Conservation (phyloP, 2,888 invertebrate genomes). For the Xestia ashworthii region DNA sequence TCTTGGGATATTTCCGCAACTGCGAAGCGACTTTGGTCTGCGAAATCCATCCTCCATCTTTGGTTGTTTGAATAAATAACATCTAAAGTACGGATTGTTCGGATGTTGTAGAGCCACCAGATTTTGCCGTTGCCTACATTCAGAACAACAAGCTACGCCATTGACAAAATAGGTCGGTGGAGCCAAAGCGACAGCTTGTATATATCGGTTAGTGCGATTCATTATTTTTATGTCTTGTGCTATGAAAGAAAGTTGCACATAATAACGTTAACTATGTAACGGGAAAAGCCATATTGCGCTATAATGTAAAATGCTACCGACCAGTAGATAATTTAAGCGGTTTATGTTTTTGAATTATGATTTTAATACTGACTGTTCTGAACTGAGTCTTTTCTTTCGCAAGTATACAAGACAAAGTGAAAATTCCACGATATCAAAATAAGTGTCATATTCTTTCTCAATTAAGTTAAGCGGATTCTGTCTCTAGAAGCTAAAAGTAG, state of each 20-base stretch:
- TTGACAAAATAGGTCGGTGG: conserved; percentile 10
- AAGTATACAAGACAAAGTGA: neutral
- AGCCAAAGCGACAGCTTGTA: conserved; percentile 4
- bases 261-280: conserved; percentile 37
- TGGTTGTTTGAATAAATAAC: neutral
- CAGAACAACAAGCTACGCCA: neutral
- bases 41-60: neutral
- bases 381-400: neutral
- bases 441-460: neutral
- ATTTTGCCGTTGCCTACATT: neutral
- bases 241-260: conserved; percentile 55
- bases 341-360: neutral
- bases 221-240: conserved; percentile 26
- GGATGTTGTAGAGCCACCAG: too few relatives aligned
- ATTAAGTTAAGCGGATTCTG: neutral
- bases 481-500: neutral
- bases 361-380: conserved; percentile 12
- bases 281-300: conserved; percentile 42
- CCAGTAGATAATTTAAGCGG: conserved; percentile 3
- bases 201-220: conserved; percentile 5
- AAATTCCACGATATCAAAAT: neutral
- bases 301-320: conserved; percentile 35
- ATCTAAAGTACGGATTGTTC: neutral
- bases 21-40: neutral
- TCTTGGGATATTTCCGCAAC: neutral